Evolutionary conservation across 2,888 invertebrate species (phyloP).

Genomic region (Kuschelorhynchus macadamiae): DNA sequence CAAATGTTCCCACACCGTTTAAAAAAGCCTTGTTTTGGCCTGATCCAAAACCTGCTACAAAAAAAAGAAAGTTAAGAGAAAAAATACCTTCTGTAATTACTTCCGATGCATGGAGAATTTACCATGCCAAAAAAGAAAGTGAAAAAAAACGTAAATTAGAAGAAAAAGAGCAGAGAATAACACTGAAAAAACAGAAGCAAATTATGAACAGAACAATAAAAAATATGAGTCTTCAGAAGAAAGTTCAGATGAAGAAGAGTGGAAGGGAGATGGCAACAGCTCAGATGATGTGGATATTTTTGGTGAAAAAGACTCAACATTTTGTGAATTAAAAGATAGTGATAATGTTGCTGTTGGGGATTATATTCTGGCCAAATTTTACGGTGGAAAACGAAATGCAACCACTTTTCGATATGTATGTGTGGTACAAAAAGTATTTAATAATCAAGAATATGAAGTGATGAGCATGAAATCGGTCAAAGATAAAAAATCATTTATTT

Average conservation of each 20-base stretch:
- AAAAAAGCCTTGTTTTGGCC: no score
- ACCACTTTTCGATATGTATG: constrained; percentile 29
- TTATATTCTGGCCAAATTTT: constrained; percentile 22
- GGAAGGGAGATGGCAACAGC: constrained; percentile 12
- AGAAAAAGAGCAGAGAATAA: constrained; percentile 15
- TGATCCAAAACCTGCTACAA: no score
- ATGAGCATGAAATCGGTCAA: constrained; percentile 4
- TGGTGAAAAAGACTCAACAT: no score
- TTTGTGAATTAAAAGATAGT: constrained; percentile 7
- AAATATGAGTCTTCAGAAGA: not conserved
- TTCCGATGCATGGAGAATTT: not conserved
- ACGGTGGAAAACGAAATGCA: constrained; percentile 21
- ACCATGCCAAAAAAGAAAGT: not conserved
- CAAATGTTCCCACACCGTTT: constrained; percentile 21
- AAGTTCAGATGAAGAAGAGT: constrained; percentile 26
- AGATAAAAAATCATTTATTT: no score
- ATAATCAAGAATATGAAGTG: constrained; percentile 16
- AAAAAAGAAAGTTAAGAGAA: constrained; percentile 20
- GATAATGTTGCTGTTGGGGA: constrained; percentile 24
- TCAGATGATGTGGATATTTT: no score
- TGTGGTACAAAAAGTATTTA: constrained; percentile 19
- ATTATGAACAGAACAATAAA: constrained; percentile 5
- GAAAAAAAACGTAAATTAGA: constrained; percentile 27
- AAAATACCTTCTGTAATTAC: constrained; percentile 33
- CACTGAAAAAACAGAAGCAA: constrained; percentile 8